Evolutionary conservation across 2,888 invertebrate genomes (phyloP), one percentile per base, ranked within the genome.

Genomic region (Ophioninae sp.): DNA sequence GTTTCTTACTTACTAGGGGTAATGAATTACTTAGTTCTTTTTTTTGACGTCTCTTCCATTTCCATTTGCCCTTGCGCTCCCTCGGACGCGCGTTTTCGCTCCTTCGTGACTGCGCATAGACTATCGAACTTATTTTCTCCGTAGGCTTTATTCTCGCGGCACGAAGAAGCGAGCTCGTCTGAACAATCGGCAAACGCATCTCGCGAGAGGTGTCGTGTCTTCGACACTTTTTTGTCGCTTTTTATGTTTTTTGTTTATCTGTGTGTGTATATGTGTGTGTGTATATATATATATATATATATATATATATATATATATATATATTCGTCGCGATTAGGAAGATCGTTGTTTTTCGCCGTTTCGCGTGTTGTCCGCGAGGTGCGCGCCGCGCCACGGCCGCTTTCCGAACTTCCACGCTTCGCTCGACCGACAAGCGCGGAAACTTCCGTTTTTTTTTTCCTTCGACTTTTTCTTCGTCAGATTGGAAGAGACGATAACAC

Each of bases 131-230:
- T 30, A 17, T 56, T 30, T 65, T 61, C 13, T 44, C 39, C 6
- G 50, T 50, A 50, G 10, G 13, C 17, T 13, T 61, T 21, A 69
- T 68, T 68, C 56, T 59, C 59, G 64, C 59, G 59, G 75, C 70
- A 70, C 79, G 74, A 81, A 30, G 30, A 73, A 72, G 30, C 73
- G 41, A 69, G 56, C 62, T 41, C 68, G 74, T 68, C 78, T 69
- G 74, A 57, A 61, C 78, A 44, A 21, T 44, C 82, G 69, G 74
- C 65, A 79, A 82, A 82, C 65, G 64, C 79, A 74, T 75, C 41
- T 70, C 69, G 62, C 69, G 67, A 69, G 65, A 59, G 68, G 83
- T 69, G 70, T 72, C 70, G 75, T 57, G 76, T 64, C 73, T 76
- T 72, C 57, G 79, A 44, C 20, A 57, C 62, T 20, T 79, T 56